Evolutionary conservation across 2,797 vertebrate species (phyloP), one percentile per base, ranked within the genome.

Genomic region (Brotula barbata): DNA sequence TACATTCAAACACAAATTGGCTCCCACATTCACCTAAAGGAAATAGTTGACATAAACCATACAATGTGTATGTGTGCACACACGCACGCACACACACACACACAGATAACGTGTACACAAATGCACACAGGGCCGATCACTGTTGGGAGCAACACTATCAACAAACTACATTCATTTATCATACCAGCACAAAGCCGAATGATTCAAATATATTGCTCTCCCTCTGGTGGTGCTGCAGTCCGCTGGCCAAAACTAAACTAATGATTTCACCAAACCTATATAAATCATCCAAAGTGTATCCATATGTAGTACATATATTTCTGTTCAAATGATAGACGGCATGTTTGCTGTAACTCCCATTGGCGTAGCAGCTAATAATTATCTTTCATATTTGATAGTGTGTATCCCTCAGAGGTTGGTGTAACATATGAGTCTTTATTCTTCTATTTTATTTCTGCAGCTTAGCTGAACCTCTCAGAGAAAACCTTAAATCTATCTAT

Each of bases 141-240:
- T 58, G 68, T 63, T 70, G 50, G 61, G 58, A 56, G 67, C 42
- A 36, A 55, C 61, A 62, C 66, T 59, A 75, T 78, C 62, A 68
- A 51, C 77, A 63, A 64, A 67, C 72, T 65, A 62, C 66, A 59
- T 71, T 63, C 77, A 87, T 88, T 83, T 59, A 81, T 84, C 73
- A 68, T 20, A 61, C 76, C 75, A 75, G 66, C 73, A 76, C 64
- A 73, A 85, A 77, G 71, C 80, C 76, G 83, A 83, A 85, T 77
- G 73, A 87, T 85, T 84, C 73, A 83, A 78, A 88, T 77, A 83
- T 71, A 83, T 83, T 83, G 67, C 60, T 51, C 58, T 74, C 70
- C 77, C 85, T 23, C 64, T 71, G 71, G 81, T 60, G 5, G 33
- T 69, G 56, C 70, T 72, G 48, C 76, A 58, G 62, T 42, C 40